These are phyloP conservation scores for Triplophysa yarkandensis DNA, from an alignment of 2,797 vertebrate genomes.

Conservation along the genomic window DNA sequence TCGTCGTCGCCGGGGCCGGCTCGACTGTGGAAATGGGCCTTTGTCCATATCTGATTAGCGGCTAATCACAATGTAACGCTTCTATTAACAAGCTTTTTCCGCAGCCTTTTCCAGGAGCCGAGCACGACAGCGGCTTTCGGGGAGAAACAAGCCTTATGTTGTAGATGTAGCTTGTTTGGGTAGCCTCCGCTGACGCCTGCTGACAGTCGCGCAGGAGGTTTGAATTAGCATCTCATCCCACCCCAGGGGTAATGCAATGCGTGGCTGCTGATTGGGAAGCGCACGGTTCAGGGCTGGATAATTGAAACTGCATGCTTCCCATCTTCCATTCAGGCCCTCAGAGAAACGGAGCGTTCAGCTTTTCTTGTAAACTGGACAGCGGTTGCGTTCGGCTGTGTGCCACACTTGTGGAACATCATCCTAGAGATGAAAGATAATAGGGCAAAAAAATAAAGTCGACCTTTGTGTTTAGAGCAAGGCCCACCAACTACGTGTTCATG, in stretches of 20 bases:
- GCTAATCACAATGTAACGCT: conserved; percentile 48
- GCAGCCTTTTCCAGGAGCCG: conserved; percentile 29
- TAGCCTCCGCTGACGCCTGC: conserved; percentile 61
- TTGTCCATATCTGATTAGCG: conserved; percentile 51
- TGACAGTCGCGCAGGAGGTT: conserved; percentile 69
- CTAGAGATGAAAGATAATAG: conserved; percentile 26
- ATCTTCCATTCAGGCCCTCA: conserved; percentile 30
- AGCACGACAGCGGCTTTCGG: conserved; percentile 32
- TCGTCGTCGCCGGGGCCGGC: conserved; percentile 9
- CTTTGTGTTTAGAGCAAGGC: conserved; percentile 23
- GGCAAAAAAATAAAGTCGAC: conserved; percentile 3
- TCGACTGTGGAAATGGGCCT: conserved; percentile 29
- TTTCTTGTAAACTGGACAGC: conserved; percentile 22
- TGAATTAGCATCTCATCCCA: conserved; percentile 66
- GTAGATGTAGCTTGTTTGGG: conserved; percentile 48
- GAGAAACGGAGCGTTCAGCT: conserved; percentile 45
- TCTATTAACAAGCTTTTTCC: conserved; percentile 35
- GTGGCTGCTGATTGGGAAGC: conserved; percentile 39
- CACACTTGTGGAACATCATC: conserved; percentile 50
- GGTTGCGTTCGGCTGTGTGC: conserved; percentile 35
- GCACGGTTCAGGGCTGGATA: conserved; percentile 50
- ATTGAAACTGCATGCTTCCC: conserved; percentile 51
- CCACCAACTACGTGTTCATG: background rate
- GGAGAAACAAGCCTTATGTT: conserved; percentile 36
- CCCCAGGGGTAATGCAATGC: conserved; percentile 42